Base-by-base conservation (phyloP, 2,113 vertebrate species). In the Nesoenas mayeri region DNA sequence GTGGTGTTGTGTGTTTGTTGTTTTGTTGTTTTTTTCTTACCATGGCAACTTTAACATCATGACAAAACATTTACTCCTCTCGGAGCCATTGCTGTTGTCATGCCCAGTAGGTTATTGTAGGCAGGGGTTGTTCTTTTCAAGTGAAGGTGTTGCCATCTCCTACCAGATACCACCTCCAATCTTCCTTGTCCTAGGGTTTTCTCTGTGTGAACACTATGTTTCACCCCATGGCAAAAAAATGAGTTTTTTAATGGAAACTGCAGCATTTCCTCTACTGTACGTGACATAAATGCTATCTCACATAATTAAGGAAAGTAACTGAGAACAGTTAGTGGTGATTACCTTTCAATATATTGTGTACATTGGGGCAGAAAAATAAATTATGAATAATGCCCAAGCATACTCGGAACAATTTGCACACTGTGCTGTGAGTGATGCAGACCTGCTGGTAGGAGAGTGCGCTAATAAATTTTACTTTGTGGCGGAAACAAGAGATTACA, bases 321-420 rank as follows among this genome's bases (percentile, higher is more conserved):
- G 54, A 86, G 95, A 97, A 91, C 92, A 72, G 94, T 97, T 97
- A 96, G 94, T 82, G 86, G 95, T 91, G 95, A 96, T 95, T 97
- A 95, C 95, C 88, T 96, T 85, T 92, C 95, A 96, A 95, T 96
- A 79, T 91, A 89, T 87, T 97, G 95, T 96, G 92, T 96, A 96
- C 95, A 96, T 96, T 95, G 95, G 95, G 96, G 92, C 96, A 97
- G 96, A 96, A 96, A 90, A 97, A 96, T 96, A 96, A 97, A 91
- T 96, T 94, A 96, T 94, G 93, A 94, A 95, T 96, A 96, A 96
- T 92, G 85, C 95, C 93, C 77, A 56, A 69, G 82, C 93, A 91
- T 89, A 79, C 82, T 93, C 87, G 95, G 95, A 96, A 92, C 91
- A 95, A 95, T 92, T 78, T 91, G 85, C 74, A 86, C 95, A 90